These are phyloP conservation scores for Drosophila ezoana DNA, from an alignment of 2,888 invertebrate species.

Conservation along the genomic window DNA sequence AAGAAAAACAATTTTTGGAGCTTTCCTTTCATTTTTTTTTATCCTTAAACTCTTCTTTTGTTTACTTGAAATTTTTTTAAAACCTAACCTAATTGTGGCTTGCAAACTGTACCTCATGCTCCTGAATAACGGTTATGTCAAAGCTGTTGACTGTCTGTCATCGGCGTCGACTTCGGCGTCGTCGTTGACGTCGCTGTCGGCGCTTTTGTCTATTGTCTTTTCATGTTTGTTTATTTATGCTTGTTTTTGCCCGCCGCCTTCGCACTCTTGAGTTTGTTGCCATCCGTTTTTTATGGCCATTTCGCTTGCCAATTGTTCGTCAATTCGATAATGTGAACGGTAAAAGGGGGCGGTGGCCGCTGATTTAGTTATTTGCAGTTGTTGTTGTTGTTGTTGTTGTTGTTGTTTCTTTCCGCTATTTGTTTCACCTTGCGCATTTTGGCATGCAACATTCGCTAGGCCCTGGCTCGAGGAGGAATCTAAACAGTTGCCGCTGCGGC, in stretches of 20 bases:
- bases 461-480: conserved; percentile 12
- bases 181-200: background rate
- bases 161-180: background rate
- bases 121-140: conserved; percentile 19
- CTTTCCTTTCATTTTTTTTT: no score
- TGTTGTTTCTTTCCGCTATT: conserved; percentile 31
- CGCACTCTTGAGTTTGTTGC: conserved; percentile 6
- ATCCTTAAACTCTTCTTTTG: no score
- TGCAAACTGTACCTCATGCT: conserved; percentile 5
- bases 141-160: conserved; percentile 3
- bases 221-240: conserved; percentile 6
- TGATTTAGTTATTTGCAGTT: conserved; percentile 28
- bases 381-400: conserved; percentile 33
- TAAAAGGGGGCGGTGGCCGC: conserved; percentile 9
- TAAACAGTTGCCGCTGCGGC: conserved; percentile 27
- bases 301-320: conserved; percentile 51
- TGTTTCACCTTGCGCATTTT: conserved; percentile 42
- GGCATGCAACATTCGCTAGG: conserved; percentile 37
- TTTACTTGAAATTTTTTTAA: no score
- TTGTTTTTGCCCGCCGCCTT: conserved; percentile 11
- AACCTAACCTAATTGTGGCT: background rate
- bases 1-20: no score
- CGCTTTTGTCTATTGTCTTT: conserved; percentile 10
- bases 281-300: conserved; percentile 48
- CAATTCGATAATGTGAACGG: conserved; percentile 49